Conservation (phyloP, 2,797 vertebrate genomes). For the Geotrypetes seraphini region DNA sequence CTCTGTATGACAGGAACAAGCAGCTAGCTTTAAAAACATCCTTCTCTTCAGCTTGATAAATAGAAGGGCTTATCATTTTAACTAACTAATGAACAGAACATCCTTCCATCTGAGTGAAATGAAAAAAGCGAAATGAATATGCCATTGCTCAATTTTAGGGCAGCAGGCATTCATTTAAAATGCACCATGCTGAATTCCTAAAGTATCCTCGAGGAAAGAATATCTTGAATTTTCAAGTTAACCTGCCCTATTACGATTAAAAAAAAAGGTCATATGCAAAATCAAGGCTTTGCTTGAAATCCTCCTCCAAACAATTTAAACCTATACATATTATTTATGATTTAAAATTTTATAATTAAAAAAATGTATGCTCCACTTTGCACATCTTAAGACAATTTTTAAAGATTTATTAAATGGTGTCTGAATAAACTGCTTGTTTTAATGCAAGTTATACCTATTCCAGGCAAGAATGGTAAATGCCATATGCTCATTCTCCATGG, state of each 20-base stretch:
- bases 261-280: too few species aligned
- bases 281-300: too few species aligned
- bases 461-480: too few species aligned
- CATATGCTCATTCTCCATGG: too few species aligned
- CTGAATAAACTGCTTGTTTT: too few species aligned
- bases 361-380: too few species aligned
- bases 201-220: neutral
- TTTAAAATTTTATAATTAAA: too few species aligned
- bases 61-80: slow-evolving; percentile 17
- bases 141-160: slow-evolving; percentile 6
- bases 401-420: too few species aligned
- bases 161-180: fast-evolving
- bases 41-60: slow-evolving; percentile 25
- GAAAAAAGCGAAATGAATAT: slow-evolving; percentile 2
- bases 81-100: slow-evolving; percentile 14
- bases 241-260: neutral
- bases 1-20: slow-evolving; percentile 23
- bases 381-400: too few species aligned
- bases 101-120: slow-evolving; percentile 10
- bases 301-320: too few species aligned
- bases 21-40: slow-evolving; percentile 22
- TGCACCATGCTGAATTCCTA: neutral
- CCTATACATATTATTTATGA: too few species aligned
- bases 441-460: too few species aligned
- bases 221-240: fast-evolving